Percentiles rank a stretch among this genome's conserved stretches.
Evolutionary conservation across 35 echinoderm and acorn worm genomes (phyloP).

Genomic region (Stichopus chloronotus): DNA sequence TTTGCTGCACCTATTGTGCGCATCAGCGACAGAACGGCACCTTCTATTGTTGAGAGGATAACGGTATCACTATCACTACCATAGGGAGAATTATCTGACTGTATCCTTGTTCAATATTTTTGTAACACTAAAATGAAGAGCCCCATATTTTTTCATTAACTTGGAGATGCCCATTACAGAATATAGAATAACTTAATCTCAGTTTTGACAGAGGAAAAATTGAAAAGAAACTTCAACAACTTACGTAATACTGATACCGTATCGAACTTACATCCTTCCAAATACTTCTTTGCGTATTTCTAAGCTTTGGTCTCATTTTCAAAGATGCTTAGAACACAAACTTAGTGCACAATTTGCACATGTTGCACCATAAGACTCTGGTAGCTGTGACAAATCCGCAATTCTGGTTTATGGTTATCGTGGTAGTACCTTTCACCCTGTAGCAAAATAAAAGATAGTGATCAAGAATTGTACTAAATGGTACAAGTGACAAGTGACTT

Average conservation of each 20-base stretch:
- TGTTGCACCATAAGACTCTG: no score
- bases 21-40: background rate
- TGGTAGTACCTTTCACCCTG: background rate
- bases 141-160: no score
- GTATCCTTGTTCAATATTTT: background rate
- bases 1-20: background rate
- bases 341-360: background rate
- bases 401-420: background rate
- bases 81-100: background rate
- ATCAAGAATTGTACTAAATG: background rate
- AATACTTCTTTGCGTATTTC: background rate
- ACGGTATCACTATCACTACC: background rate
- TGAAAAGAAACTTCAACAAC: background rate
- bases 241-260: background rate
- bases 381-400: background rate
- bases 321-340: background rate
- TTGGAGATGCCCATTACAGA: no score
- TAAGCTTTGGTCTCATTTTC: background rate
- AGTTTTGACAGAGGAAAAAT: background rate
- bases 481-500: background rate
- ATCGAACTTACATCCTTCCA: background rate
- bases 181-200: background rate
- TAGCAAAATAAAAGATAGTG: conserved; percentile 20
- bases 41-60: background rate
- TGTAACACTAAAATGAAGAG: background rate